These are phyloP conservation scores for Ommatoiulus sabulosus DNA, from an alignment of 2,888 invertebrate genomes.

Conservation along the genomic window DNA sequence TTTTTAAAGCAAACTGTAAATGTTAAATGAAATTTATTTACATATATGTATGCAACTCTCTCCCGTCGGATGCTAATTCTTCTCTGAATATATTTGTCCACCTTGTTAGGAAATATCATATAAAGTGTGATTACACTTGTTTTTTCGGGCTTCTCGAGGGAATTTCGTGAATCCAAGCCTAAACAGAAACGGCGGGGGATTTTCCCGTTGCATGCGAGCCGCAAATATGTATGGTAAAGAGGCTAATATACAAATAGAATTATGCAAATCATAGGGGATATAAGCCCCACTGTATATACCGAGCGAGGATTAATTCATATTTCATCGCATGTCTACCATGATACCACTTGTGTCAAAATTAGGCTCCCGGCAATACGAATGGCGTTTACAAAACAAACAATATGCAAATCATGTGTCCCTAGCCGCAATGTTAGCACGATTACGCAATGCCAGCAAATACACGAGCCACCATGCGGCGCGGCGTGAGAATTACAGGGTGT, in stretches of 20 bases:
- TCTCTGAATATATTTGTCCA: conserved; percentile 11
- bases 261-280: conserved; percentile 39
- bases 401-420: neutral
- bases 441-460: neutral
- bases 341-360: conserved; percentile 23
- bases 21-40: neutral
- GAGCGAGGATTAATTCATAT: conserved; percentile 24
- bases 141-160: conserved; percentile 28
- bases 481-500: neutral
- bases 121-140: conserved; percentile 38
- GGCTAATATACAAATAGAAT: conserved; percentile 43
- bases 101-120: conserved; percentile 19
- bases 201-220: conserved; percentile 29
- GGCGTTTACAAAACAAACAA: conserved; percentile 30
- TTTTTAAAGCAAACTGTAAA: conserved; percentile 9
- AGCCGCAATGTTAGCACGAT: neutral
- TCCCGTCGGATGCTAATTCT: neutral
- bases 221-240: conserved; percentile 27
- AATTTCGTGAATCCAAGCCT: conserved; percentile 29
- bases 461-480: neutral
- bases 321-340: conserved; percentile 4
- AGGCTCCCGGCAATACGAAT: conserved; percentile 40
- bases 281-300: neutral
- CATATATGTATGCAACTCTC: neutral
- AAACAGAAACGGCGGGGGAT: conserved; percentile 38